phyloP scores from a whole-genome alignment of 2,888 invertebrate genomes.

The Acrocera orbiculus region DNA sequence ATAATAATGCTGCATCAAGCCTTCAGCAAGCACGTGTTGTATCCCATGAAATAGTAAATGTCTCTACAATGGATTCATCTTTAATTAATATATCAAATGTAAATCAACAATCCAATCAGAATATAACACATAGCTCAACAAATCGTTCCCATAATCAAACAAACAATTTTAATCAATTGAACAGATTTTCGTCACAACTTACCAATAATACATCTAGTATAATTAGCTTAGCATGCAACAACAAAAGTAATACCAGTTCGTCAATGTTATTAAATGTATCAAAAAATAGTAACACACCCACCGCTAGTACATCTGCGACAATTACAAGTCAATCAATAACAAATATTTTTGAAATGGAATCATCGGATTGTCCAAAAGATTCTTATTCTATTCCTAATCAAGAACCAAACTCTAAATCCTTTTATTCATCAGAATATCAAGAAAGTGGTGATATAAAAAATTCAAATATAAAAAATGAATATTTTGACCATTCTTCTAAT shows the following conservation, averaged over 20 bases:
- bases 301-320: too few species aligned
- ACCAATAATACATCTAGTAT: constrained; percentile 5
- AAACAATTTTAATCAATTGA: constrained; percentile 9
- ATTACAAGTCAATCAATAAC: too few species aligned
- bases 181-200: constrained; percentile 8
- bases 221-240: constrained; percentile 1
- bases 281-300: background rate
- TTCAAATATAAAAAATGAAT: background rate
- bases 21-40: too few species aligned
- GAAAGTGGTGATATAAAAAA: background rate
- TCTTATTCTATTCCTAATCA: too few species aligned
- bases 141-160: constrained; percentile 10
- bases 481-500: background rate
- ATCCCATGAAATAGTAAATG: too few species aligned
- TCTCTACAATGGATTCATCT: too few species aligned
- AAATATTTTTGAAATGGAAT: too few species aligned
- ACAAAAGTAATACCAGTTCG: background rate
- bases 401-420: background rate
- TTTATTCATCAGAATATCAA: constrained; percentile 1
- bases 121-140: too few species aligned
- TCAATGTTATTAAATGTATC: constrained; percentile 1
- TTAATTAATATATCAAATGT: constrained; percentile 6
- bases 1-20: too few species aligned
- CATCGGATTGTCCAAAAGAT: too few species aligned
- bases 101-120: constrained; percentile 5